Percentiles rank a stretch among this genome's conserved stretches.
These are phyloP conservation scores for Phodopus roborovskii DNA, from an alignment of 2,113 vertebrate species.

Conservation along the genomic window DNA sequence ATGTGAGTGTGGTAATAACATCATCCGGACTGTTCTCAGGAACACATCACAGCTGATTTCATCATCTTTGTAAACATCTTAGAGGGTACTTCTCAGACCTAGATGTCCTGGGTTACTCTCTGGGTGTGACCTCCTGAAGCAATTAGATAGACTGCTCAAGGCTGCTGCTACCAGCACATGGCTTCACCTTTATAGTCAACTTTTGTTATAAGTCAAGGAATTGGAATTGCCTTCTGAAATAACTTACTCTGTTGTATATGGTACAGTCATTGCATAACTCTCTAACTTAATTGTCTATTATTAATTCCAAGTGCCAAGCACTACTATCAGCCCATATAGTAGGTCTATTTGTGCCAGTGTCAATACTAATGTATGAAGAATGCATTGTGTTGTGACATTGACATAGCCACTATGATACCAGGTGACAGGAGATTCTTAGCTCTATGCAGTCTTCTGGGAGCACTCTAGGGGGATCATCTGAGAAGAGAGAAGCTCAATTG, in stretches of 20 bases:
- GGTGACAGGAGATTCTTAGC: not conserved
- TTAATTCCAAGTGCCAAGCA: not conserved
- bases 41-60: not conserved
- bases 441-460: not conserved
- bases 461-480: not conserved
- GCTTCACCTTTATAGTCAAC: not conserved
- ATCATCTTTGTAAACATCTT: not conserved
- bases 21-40: not conserved
- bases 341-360: not conserved
- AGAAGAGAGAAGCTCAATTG: not conserved
- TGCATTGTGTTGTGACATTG: not conserved
- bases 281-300: not conserved
- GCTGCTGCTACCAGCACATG: not conserved
- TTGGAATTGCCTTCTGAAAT: not conserved
- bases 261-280: no score
- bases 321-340: not conserved
- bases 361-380: not conserved
- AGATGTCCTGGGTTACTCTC: not conserved
- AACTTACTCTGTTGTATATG: not conserved
- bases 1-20: not conserved
- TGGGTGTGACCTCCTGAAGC: not conserved
- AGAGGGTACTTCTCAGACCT: not conserved
- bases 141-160: not conserved
- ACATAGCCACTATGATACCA: not conserved
- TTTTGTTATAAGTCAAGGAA: not conserved